Base-by-base conservation (phyloP, 2,888 invertebrate species). In the Drosophila anceps region DNA sequence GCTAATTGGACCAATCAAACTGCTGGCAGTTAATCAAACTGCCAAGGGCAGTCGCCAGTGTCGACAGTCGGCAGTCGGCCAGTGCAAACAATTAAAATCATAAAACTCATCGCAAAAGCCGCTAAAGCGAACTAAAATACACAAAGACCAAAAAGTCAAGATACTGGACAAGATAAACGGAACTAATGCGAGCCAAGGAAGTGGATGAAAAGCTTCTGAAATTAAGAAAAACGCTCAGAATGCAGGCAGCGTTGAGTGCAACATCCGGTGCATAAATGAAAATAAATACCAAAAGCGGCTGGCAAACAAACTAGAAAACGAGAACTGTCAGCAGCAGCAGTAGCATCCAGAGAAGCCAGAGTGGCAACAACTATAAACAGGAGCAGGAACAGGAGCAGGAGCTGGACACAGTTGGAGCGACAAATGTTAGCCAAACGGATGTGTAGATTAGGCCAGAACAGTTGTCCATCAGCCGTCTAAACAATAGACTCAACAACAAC, bases 181-280 rank as follows among this genome's bases (percentile, higher is more conserved):
- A 89, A 81, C 82, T 79, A 89, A 89, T 85, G 84, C 88, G 73
- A 69, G 44, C 29, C 68, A 65, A 61, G 70, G 58, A 76, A 71
- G 41, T 59, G 64, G 65, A 73, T 55, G 44, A 57, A 62, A 53
- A 18, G 46, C 55, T 81, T 62, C 54, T 70, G 68, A 84, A 84
- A 84, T 81, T 84, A 84, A 81, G 90, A 78, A 84, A 81, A 83
- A 67, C 58, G 51, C 68, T 48, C 35, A 43, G 61, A 67, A 57
- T 79, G 76, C 82, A 70, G 69, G 24, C 68, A 64, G 73, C 60
- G 74, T 60, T 66, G 68, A 75, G 84, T 83, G 89, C 84, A 84
- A 84, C 79, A 79, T 85, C 84, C 84, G 90, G 88, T 85, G 84
- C 79, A 87, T 84, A 87, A 85, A 85, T 87, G 84, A 85, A 82